Conservation (phyloP, 2,888 invertebrate species). For the Alentia gelatinosa region DNA sequence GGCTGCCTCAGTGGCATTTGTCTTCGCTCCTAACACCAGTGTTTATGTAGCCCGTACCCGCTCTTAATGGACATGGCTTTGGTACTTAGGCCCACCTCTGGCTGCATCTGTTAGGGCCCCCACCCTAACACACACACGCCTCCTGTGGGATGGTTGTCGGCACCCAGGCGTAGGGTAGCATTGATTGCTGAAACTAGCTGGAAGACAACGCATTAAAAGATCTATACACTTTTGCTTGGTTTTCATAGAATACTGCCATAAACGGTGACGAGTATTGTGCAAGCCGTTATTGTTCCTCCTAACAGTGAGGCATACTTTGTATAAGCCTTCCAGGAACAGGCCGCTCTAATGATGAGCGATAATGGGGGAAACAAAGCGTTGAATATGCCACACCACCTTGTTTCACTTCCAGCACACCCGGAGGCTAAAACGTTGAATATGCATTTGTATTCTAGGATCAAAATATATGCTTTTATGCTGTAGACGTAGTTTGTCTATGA, state of each 20-base stretch:
- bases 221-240: constrained; percentile 5
- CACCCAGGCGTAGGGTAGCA: background rate
- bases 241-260: background rate
- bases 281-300: too few relatives aligned
- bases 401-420: too few relatives aligned
- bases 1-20: background rate
- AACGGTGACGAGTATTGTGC: too few relatives aligned
- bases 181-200: background rate
- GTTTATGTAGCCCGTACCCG: background rate
- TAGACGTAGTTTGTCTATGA: too few relatives aligned
- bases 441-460: too few relatives aligned
- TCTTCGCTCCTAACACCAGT: constrained; percentile 5
- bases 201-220: constrained; percentile 1
- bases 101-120: background rate
- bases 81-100: background rate
- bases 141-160: background rate
- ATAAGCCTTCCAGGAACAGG: too few relatives aligned
- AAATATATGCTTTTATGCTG: too few relatives aligned
- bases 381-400: too few relatives aligned
- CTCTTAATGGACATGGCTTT: background rate
- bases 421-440: too few relatives aligned
- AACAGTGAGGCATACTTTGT: too few relatives aligned
- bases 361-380: too few relatives aligned
- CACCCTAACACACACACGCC: background rate
- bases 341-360: too few relatives aligned